Evolutionary conservation across 2,888 invertebrate genomes (phyloP), one percentile per base, ranked within the genome.

Genomic region (Polylopha cassiicola): DNA sequence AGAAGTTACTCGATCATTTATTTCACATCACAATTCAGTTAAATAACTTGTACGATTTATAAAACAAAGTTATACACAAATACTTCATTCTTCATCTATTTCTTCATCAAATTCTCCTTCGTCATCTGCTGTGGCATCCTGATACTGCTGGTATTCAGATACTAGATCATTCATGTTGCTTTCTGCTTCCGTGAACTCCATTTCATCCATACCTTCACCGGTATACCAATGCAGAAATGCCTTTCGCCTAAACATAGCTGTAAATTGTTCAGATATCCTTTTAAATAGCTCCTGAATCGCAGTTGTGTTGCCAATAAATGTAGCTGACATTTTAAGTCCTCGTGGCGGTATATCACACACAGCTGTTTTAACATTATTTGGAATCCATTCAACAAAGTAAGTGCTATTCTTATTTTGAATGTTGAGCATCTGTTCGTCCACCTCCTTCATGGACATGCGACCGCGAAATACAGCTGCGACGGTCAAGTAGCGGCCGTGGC

Each of bases 181-280:
- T 66, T 97, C 97, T 2, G 97, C 97, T 66, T 97, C 97, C 8
- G 95, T 93, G 80, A 97, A 97, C 72, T 97, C 97, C 88, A 91
- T 90, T 73, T 96, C 96, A 65, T 97, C 96, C 97, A 97, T 97
- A 37, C 97, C 97, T 71, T 97, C 97, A 14, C 95, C 95, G 26
- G 95, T 95, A 82, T 97, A 97, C 97, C 97, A 97, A 87, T 97
- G 97, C 57, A 97, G 87, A 88, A 97, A 97, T 63, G 97, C 97
- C 79, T 95, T 97, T 55, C 96, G 90, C 50, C 95, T 89, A 87
- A 96, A 97, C 97, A 97, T 96, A 55, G 94, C 92, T 4, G 92
- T 88, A 64, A 93, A 95, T 71, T 95, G 95, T 65, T 93, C 93
- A 8, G 92, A 90, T 49, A 95, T 92, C 60, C 95, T 87, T 68